Base-by-base conservation (phyloP, 2,113 vertebrate species). In the Gopherus evgoodei region DNA sequence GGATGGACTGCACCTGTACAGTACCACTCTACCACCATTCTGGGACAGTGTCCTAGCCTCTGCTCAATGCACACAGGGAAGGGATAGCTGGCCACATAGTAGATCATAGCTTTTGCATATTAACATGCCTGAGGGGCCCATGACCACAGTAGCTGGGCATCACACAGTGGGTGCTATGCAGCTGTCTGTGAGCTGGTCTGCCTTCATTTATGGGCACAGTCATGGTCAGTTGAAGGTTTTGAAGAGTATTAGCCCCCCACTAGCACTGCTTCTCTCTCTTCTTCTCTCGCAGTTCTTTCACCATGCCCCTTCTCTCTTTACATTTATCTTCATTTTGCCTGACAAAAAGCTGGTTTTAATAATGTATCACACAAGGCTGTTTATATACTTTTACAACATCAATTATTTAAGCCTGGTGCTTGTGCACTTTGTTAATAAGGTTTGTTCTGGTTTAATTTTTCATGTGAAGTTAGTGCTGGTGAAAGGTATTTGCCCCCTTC, bases 261-360 rank as follows among this genome's bases (percentile, higher is more conserved):
- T 89, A n/a, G 35, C 89, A 75, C 49, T 38, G 56, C 89, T 89
- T 86, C 16, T 56, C n/a, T 31, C 29, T 56, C 27, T 79, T 9
- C 72, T 88, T 57, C 62, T 76, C 50, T 54, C 3, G 80, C 57
- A 1, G n/a, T 24, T 5, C 29, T 65, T 91, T 94, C 52, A 75
- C 84, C 69, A 53, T 88, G 56, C 84, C 81, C 29, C 42, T 62
- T 76, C 89, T 81, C 75, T 31, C 83, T n/a, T 83, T 85, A 94
- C 86, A 92, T 93, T 96, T 95, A 86, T 96, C 96, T 97, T 94
- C 86, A 83, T 94, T 91, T 87, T 90, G 94, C 92, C 90, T 96
- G 92, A 97, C 96, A 96, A 97, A 96, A 93, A 93, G 94, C 82
- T 93, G 54, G 0, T 89, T 95, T 98, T 90, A 98, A 97, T 97